phyloP scores from a whole-genome alignment of 2,888 invertebrate genomes.

The Antheraea yamamai region DNA sequence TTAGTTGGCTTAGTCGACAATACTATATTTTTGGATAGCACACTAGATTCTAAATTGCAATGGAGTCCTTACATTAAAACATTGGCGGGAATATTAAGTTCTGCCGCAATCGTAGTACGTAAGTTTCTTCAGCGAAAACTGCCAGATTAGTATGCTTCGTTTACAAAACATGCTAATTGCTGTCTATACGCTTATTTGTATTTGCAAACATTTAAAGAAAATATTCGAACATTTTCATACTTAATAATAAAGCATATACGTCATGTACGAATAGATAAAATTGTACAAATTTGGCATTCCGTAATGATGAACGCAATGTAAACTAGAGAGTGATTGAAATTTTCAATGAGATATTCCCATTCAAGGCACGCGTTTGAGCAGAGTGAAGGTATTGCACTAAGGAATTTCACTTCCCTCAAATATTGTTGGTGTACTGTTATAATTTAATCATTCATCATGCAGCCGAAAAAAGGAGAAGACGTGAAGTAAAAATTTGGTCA shows the following conservation, averaged over 20 bases:
- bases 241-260: not conserved
- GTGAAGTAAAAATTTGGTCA: not conserved
- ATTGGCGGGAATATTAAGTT: too few species aligned
- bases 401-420: slow-evolving; percentile 15
- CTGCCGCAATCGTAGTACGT: too few species aligned
- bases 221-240: not conserved
- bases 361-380: slow-evolving; percentile 27
- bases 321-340: slow-evolving; percentile 15
- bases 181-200: too few species aligned
- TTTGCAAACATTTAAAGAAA: not conserved
- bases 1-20: too few species aligned
- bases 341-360: slow-evolving; percentile 23
- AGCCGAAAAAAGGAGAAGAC: not conserved
- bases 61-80: too few species aligned
- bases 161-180: too few species aligned
- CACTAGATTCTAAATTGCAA: too few species aligned
- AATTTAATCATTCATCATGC: slow-evolving; percentile 4
- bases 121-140: too few species aligned
- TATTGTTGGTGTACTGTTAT: slow-evolving; percentile 1
- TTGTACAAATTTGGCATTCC: slow-evolving; percentile 19
- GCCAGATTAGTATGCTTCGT: too few species aligned
- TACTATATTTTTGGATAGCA: too few species aligned
- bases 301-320: slow-evolving; percentile 17
- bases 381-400: slow-evolving; percentile 18
- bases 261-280: slow-evolving; percentile 17